phyloP scores from a whole-genome alignment of 1,140 invertebrate genomes.

The Nebria ingens region DNA sequence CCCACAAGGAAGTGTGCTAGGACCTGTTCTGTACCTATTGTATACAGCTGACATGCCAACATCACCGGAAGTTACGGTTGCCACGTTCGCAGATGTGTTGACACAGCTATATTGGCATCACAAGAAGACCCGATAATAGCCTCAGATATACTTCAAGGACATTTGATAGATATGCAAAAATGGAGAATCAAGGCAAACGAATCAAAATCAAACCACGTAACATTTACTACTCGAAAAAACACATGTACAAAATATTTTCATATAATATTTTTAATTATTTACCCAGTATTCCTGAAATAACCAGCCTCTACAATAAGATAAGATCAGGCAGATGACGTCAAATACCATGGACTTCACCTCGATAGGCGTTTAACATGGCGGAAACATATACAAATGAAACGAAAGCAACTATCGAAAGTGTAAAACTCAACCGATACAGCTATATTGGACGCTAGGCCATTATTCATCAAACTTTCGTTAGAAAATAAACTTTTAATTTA shows the following conservation, averaged over 20 bases:
- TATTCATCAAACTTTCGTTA: slow-evolving; percentile 1
- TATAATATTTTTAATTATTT: too few relatives aligned
- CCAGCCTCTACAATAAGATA: too few relatives aligned
- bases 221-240: too few relatives aligned
- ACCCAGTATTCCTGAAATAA: too few relatives aligned
- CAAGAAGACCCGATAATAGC: slow-evolving; percentile 7
- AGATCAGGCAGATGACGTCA: slow-evolving; percentile 14
- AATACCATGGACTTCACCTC: slow-evolving; percentile 17
- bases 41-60: slow-evolving; percentile 20
- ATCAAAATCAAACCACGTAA: slow-evolving; percentile 17
- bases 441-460: not conserved
- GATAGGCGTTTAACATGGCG: slow-evolving; percentile 14
- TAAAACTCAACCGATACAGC: not conserved
- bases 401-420: too few relatives aligned
- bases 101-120: slow-evolving; percentile 19
- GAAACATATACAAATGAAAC: slow-evolving; percentile 11
- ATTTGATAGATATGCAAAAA: slow-evolving; percentile 10
- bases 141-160: slow-evolving; percentile 11
- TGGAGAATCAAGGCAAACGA: slow-evolving; percentile 22
- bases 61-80: slow-evolving; percentile 7
- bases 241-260: too few relatives aligned
- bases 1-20: slow-evolving; percentile 21
- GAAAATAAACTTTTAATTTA: slow-evolving; percentile 15
- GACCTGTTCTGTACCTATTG: slow-evolving; percentile 19
- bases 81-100: slow-evolving; percentile 23